These are phyloP conservation scores for Bucorvus abyssinicus DNA, from an alignment of 2,797 vertebrate species.

Conservation along the genomic window DNA sequence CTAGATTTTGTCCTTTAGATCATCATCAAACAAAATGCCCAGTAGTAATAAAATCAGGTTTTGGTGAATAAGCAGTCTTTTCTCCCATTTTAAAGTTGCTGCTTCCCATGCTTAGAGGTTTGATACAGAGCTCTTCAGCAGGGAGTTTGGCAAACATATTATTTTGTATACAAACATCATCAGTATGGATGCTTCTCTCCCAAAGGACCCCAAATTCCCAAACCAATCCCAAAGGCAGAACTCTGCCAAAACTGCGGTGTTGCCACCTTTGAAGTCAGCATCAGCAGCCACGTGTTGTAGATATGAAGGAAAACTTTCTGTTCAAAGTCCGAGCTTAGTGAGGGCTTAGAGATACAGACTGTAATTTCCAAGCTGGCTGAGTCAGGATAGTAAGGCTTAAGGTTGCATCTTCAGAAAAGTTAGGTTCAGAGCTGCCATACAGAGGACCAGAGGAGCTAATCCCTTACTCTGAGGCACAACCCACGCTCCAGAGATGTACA, in stretches of 20 bases:
- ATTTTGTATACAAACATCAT: background rate
- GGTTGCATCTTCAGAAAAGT: background rate
- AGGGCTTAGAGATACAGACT: background rate
- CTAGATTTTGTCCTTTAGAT: background rate
- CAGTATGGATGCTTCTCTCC: background rate
- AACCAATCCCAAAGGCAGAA: background rate
- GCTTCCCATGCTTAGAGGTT: background rate
- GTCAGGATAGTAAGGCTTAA: background rate
- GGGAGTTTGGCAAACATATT: background rate
- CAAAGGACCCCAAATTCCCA: background rate
- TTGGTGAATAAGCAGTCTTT: background rate
- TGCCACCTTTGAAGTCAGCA: background rate
- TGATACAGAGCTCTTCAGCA: background rate
- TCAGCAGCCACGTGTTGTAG: background rate
- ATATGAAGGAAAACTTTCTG: background rate
- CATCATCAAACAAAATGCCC: background rate
- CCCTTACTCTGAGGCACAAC: background rate
- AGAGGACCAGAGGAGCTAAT: background rate
- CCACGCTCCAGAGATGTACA: background rate
- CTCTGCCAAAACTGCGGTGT: background rate
- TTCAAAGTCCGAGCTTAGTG: background rate
- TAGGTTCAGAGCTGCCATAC: background rate
- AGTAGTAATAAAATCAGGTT: background rate
- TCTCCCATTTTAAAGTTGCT: background rate
- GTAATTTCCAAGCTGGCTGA: background rate